phyloP scores from a whole-genome alignment of 2,113 vertebrate species.

The Capricornis sumatraensis region DNA sequence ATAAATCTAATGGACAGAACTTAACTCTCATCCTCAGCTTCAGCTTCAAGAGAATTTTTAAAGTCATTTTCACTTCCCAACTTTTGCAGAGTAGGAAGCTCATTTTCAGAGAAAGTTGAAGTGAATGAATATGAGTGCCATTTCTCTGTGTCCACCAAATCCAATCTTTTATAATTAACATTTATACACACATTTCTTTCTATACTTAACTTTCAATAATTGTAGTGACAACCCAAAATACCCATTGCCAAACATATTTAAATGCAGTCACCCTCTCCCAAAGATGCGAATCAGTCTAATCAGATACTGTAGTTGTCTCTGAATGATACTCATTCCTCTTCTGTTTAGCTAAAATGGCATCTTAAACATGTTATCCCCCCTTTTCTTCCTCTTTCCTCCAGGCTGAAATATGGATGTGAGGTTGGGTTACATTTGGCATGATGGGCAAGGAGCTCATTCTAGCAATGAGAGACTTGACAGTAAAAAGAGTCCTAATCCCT shows the following conservation, averaged over 20 bases:
- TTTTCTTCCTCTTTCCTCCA: neutral
- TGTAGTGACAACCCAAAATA: neutral
- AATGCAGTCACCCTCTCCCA: neutral
- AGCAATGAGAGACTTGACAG: neutral
- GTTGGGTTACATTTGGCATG: neutral
- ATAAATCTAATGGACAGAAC: neutral
- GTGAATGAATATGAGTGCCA: neutral
- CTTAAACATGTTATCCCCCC: neutral
- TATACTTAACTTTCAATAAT: neutral
- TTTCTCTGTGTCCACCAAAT: neutral
- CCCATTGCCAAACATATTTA: neutral
- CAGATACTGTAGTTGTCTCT: neutral
- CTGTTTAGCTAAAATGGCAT: neutral
- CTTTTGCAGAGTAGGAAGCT: neutral
- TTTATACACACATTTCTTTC: neutral
- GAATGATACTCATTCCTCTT: neutral
- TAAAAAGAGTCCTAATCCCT: neutral
- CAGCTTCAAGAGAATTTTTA: neutral
- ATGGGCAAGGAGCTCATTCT: neutral
- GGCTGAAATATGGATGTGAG: neutral
- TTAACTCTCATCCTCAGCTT: neutral
- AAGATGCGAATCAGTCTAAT: neutral
- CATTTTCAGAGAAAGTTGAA: neutral
- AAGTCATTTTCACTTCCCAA: neutral
- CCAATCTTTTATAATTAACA: neutral